phyloP scores from a whole-genome alignment of 2,113 vertebrate species.

The Panthera uncia region DNA sequence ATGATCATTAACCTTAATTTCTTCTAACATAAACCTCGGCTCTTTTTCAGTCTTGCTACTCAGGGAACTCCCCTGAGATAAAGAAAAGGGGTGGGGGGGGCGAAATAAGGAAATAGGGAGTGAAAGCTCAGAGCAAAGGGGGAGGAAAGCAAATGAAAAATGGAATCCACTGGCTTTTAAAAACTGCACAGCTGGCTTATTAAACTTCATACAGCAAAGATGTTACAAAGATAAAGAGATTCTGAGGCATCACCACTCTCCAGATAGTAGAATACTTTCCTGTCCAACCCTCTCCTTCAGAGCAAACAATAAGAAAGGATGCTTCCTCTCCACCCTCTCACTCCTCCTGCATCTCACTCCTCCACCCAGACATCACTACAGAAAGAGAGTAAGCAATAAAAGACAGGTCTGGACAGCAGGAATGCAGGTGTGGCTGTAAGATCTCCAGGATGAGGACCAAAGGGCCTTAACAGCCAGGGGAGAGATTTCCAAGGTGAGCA shows the following conservation, averaged over 20 bases:
- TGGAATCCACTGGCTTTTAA: conserved; percentile 60
- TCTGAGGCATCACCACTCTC: conserved; percentile 69
- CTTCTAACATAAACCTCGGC: conserved; percentile 87
- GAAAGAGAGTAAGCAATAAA: conserved; percentile 78
- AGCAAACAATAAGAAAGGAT: conserved; percentile 73
- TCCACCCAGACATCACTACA: conserved; percentile 47
- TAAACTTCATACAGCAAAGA: conserved; percentile 77
- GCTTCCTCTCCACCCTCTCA: background rate
- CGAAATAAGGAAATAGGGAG: conserved; percentile 41
- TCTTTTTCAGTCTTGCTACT: conserved; percentile 79
- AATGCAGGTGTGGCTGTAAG: conserved; percentile 78
- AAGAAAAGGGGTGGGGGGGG: background rate
- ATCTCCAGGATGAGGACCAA: conserved; percentile 60
- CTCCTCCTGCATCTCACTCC: background rate
- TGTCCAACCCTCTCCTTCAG: background rate
- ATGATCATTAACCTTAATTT: conserved; percentile 89
- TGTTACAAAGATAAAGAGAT: conserved; percentile 75
- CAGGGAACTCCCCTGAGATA: conserved; percentile 79
- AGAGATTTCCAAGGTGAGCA: conserved; percentile 72
- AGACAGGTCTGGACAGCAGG: conserved; percentile 74
- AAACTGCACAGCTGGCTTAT: conserved; percentile 78
- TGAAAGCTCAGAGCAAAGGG: background rate
- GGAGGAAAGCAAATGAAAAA: conserved; percentile 61
- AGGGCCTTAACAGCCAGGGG: conserved; percentile 72
- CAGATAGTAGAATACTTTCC: conserved; percentile 60